Conservation (phyloP, 2,797 vertebrate species). For the Xenopus petersii region DNA sequence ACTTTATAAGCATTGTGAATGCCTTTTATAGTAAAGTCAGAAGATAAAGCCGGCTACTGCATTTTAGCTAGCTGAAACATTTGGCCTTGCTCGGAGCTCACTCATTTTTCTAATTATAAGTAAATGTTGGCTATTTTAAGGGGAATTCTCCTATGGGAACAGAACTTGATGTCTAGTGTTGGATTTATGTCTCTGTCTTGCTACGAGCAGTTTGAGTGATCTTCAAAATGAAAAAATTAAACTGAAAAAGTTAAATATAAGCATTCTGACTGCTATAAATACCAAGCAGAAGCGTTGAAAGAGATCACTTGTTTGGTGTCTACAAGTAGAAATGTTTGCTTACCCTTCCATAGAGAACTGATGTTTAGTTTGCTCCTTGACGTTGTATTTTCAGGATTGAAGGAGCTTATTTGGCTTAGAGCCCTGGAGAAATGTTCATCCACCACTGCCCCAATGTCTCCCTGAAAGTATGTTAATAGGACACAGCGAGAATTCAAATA, state of each 20-base stretch:
- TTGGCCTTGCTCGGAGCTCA: constrained; percentile 41
- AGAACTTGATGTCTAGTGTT: constrained; percentile 2
- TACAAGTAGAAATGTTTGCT: constrained; percentile 30
- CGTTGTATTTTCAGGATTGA: constrained; percentile 67
- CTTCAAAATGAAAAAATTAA: no score
- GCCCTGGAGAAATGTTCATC: constrained; percentile 96
- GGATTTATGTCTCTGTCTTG: constrained; percentile 3
- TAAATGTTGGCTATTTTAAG: constrained; percentile 45
- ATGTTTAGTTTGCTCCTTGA: constrained; percentile 70
- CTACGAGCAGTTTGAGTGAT: no score
- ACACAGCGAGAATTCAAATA: constrained; percentile 96
- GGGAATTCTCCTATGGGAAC: constrained; percentile 31
- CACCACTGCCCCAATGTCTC: constrained; percentile 91
- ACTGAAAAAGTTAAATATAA: no score
- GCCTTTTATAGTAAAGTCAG: constrained; percentile 59
- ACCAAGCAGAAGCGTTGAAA: neutral
- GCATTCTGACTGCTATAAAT: neutral
- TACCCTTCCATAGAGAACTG: constrained; percentile 85
- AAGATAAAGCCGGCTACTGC: constrained; percentile 53
- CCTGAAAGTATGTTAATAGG: constrained; percentile 97
- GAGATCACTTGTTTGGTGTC: constrained; percentile 13
- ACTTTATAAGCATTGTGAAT: constrained; percentile 46
- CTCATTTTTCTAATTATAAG: constrained; percentile 54
- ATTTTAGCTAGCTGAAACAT: constrained; percentile 50
- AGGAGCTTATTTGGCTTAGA: constrained; percentile 85